Conservation (phyloP, 1,140 invertebrate species). For the Diorhabda elongata region DNA sequence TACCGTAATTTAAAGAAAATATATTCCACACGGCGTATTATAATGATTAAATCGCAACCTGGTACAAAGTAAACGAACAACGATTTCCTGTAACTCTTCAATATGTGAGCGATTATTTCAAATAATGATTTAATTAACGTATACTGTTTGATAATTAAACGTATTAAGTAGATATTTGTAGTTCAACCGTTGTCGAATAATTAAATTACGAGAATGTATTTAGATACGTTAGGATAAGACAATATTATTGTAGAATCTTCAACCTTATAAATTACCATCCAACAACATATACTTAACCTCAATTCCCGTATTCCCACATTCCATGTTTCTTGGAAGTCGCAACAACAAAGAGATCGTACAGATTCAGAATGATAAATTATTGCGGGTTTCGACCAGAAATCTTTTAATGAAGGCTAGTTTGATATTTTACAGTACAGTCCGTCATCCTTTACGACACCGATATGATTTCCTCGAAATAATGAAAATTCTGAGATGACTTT, state of each 20-base stretch:
- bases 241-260: background rate
- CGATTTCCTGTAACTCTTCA: no score
- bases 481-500: no score
- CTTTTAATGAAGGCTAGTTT: no score
- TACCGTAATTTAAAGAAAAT: no score
- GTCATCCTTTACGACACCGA: no score
- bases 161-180: background rate
- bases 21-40: no score
- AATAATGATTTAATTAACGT: no score
- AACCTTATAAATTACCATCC: background rate
- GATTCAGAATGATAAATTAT: background rate
- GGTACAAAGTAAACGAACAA: no score
- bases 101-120: no score
- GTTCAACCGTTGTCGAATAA: background rate
- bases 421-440: no score
- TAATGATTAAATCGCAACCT: no score
- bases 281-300: background rate
- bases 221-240: background rate
- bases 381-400: background rate
- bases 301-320: background rate
- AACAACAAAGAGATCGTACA: background rate
- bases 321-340: background rate
- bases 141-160: background rate
- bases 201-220: background rate
- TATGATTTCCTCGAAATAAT: no score